A percentile compares a stretch with the other conserved stretches of the same genome.
phyloP scores from a whole-genome alignment of 2,888 invertebrate species.

The Gastrophysa polygoni region DNA sequence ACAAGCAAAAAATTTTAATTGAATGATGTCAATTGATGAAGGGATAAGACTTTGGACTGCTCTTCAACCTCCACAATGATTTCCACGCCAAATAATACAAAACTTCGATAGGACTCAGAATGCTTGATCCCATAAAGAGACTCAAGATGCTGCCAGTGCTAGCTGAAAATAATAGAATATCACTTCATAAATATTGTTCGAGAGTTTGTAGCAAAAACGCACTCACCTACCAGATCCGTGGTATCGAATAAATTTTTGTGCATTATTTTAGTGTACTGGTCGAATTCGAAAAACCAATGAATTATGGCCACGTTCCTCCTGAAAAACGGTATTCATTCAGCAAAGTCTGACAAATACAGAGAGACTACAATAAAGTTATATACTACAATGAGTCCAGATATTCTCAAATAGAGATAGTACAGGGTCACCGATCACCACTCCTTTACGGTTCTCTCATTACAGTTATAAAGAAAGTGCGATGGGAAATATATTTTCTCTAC shows the following conservation, averaged over 20 bases:
- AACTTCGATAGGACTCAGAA: conserved; percentile 62
- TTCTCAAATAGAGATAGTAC: too few species aligned
- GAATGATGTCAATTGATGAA: not conserved
- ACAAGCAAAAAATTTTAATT: not conserved
- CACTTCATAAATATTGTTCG: not conserved
- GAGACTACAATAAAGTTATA: too few species aligned
- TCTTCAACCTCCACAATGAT: not conserved
- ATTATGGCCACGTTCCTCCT: conserved; percentile 35
- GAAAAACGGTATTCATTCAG: conserved; percentile 18
- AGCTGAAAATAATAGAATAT: conserved; percentile 59
- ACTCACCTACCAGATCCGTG: conserved; percentile 75
- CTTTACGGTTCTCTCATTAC: too few species aligned
- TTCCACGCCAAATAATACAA: conserved; percentile 38
- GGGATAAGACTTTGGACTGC: conserved; percentile 1
- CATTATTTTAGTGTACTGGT: conserved; percentile 69
- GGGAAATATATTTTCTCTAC: too few species aligned
- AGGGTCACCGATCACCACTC: too few species aligned
- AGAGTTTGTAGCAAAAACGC: not conserved
- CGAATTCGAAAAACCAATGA: conserved; percentile 59
- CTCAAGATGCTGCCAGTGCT: conserved; percentile 77
- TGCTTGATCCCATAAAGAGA: conserved; percentile 79
- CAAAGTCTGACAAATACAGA: not conserved
- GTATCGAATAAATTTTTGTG: conserved; percentile 78
- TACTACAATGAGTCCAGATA: too few species aligned
- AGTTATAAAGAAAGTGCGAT: too few species aligned